These are phyloP conservation scores for Cephalopachus bancanus DNA, from an alignment of 2,797 vertebrate genomes.

Conservation along the genomic window DNA sequence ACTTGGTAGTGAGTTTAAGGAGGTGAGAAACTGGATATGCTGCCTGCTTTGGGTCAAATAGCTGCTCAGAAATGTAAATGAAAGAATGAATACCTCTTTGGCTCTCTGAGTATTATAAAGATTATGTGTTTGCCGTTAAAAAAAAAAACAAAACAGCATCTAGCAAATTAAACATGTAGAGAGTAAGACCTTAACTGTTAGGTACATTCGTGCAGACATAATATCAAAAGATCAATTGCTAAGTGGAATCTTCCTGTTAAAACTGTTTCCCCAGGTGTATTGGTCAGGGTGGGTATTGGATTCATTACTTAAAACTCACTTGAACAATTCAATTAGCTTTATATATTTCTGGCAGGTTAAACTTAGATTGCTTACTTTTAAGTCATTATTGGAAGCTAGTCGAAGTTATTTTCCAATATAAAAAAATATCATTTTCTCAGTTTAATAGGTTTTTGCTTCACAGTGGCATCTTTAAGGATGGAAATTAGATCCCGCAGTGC, in stretches of 20 bases:
- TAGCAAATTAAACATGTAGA: background rate
- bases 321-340: background rate
- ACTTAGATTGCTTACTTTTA: constrained; percentile 36
- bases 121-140: background rate
- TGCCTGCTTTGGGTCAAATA: background rate
- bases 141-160: background rate
- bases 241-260: background rate
- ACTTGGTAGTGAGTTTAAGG: background rate
- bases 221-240: background rate
- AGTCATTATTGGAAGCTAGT: constrained; percentile 48
- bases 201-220: background rate
- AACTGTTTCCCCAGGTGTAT: background rate
- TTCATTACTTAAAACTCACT: constrained; percentile 11
- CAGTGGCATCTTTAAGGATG: background rate
- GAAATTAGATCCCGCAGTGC: background rate
- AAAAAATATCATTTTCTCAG: constrained; percentile 15
- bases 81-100: background rate
- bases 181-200: background rate
- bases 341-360: constrained; percentile 36
- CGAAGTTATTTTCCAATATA: constrained; percentile 43
- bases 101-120: background rate
- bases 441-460: constrained; percentile 43
- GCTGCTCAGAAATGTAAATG: background rate
- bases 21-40: accelerated
- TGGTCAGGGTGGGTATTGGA: background rate